Conservation (phyloP, 2,797 vertebrate species). For the Clarias pachynema region DNA sequence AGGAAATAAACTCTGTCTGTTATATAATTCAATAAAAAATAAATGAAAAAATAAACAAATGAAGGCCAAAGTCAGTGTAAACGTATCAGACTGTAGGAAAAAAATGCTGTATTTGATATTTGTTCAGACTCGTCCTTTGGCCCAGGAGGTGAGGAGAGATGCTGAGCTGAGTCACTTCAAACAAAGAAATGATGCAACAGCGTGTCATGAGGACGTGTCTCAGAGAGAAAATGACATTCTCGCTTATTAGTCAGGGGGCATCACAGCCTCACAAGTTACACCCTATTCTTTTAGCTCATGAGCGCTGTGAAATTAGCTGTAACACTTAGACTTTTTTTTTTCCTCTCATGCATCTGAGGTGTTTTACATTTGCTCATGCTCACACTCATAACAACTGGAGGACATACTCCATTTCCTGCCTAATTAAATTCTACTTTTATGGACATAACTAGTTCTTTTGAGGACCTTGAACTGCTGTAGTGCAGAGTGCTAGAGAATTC, state of each 20-base stretch:
- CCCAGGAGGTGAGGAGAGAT: slow-evolving; percentile 62
- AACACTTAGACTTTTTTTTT: background rate
- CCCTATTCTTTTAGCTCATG: background rate
- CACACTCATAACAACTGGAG: background rate
- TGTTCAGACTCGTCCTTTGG: slow-evolving; percentile 70
- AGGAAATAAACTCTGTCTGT: slow-evolving; percentile 47
- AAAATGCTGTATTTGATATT: slow-evolving; percentile 70
- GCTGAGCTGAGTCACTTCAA: slow-evolving; percentile 68
- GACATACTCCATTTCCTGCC: slow-evolving; percentile 22
- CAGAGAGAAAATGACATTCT: slow-evolving; percentile 34
- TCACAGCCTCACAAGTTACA: slow-evolving; percentile 8
- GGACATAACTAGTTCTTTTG: slow-evolving; percentile 4
- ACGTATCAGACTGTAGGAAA: slow-evolving; percentile 69
- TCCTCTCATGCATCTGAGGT: slow-evolving; percentile 6
- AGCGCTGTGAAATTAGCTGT: slow-evolving; percentile 27
- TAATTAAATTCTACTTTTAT: slow-evolving; percentile 25
- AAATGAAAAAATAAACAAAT: slow-evolving; percentile 56
- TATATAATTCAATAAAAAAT: background rate
- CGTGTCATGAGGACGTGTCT: slow-evolving; percentile 34
- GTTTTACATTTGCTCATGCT: slow-evolving; percentile 19
- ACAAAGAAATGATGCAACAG: slow-evolving; percentile 60
- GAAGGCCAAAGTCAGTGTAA: slow-evolving; percentile 77
- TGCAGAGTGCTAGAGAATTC: background rate
- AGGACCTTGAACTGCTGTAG: background rate
- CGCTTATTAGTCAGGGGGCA: slow-evolving; percentile 36